Conservation (phyloP, 1,140 invertebrate species). For the Batillaria attramentaria region DNA sequence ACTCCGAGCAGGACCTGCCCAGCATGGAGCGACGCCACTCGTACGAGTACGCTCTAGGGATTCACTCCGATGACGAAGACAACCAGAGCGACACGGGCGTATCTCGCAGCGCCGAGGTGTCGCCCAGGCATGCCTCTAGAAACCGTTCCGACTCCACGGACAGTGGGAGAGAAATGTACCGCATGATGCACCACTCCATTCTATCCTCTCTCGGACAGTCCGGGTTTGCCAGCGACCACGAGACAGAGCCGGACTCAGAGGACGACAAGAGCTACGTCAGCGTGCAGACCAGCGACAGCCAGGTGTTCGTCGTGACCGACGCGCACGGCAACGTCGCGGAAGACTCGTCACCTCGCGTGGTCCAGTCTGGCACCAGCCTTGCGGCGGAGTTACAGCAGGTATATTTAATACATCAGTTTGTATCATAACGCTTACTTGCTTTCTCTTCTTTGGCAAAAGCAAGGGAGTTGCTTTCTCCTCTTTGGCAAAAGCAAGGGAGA, state of each 20-base stretch:
- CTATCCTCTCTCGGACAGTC: slow-evolving; percentile 9
- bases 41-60: slow-evolving; percentile 13
- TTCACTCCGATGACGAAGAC: slow-evolving; percentile 12
- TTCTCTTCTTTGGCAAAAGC: too few relatives aligned
- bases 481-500: too few relatives aligned
- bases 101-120: slow-evolving; percentile 19
- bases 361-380: background rate
- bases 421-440: too few relatives aligned
- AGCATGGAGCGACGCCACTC: slow-evolving; percentile 23
- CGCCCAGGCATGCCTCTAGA: too few relatives aligned
- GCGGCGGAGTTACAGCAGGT: background rate
- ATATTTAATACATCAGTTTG: too few relatives aligned
- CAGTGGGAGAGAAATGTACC: slow-evolving; percentile 9
- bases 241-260: slow-evolving; percentile 10
- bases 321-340: background rate
- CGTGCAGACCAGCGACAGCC: slow-evolving; percentile 4
- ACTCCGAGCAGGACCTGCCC: slow-evolving; percentile 3
- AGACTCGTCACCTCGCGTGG: background rate
- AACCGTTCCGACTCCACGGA: slow-evolving; percentile 10
- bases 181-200: background rate
- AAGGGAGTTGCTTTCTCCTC: background rate
- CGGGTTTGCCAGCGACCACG: slow-evolving; percentile 7
- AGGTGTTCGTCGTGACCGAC: background rate
- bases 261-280: background rate
- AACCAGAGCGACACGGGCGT: background rate